Base-by-base conservation (phyloP, 2,797 vertebrate genomes). In the Oophaga sylvatica region DNA sequence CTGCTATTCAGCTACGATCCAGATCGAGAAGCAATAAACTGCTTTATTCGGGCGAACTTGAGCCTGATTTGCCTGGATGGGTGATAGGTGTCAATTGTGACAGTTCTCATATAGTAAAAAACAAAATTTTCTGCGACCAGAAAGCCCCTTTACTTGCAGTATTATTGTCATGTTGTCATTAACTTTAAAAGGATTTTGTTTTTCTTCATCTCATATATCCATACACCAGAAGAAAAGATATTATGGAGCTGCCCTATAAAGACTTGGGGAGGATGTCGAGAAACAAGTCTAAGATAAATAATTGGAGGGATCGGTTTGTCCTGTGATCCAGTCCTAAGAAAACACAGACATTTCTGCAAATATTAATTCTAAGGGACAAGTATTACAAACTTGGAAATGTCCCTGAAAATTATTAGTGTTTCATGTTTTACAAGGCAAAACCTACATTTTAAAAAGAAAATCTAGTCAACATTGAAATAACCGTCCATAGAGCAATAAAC, bases 351-450 rank as follows among this genome's bases (percentile, higher is more conserved):
- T 57, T 57, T 57, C 76, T 57, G 29, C 48, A 78, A 56, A 59
- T 78, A 57, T 56, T 26, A 77, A 22, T 26, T 78, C 35, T n/a
- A 26, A 78, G 76, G 76, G 76, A 78, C 53, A 79, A 79, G n/a
- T 56, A 13, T 29, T 53, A 26, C 26, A 19, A 60, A 20, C 53
- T 79, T 59, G 53, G 26, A 59, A 31, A 15, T 29, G 56, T 59
- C 56, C 2, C 77, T 19, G 77, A 19, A 19, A 10, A 79, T 8
- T 76, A 76, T 31, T 70, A 70, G 68, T 35, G 29, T 17, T 75
- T 48, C 22, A 53, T 75, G 71, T 53, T 75, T 75, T 75, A 75
- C 5, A 48, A 22, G 2, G 41, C 71, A 53, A 53, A 48, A 48
- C 11, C 71, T 75, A 45, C 45, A 45, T 67, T 26, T 73, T 73